Evolutionary conservation across 2,888 invertebrate species (phyloP), one percentile per base, ranked within the genome.

Genomic region (Carabus problematicus): DNA sequence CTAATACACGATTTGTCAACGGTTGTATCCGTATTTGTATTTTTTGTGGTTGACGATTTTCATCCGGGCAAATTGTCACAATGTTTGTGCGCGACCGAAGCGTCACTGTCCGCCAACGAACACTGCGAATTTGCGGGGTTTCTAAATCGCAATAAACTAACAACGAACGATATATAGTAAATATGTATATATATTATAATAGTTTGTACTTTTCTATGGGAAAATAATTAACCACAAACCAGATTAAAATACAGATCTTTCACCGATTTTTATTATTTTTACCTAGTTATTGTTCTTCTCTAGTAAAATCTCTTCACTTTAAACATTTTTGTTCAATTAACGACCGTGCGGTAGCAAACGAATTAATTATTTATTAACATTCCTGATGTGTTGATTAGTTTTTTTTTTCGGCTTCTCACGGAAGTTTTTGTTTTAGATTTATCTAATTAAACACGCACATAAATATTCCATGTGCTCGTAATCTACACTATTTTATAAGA

Each of bases 381-480:
- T 42, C 29, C 43, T 39, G 12, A 56, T 45, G 45, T 56, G 12
- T n/a, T 45, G 64, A 56, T 43, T 64, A 56, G n/a, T n/a, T n/a
- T n/a, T 45, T 43, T 64, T 64, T 39, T 6, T 19, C 9, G 7
- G 16, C 43, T 64, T 64, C 64, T 56, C 64, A 64, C 64, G 64
- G 64, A 64, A 64, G 64, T 64, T 64, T 64, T n/a, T n/a, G 42
- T 43, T 29, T 29, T 29, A 64, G 56, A 45, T 64, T 12, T 64
- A 64, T 64, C 56, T 43, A 16, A 52, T 29, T 16, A n/a, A n/a
- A 43, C 64, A 64, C 64, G 64, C 64, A 64, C 64, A 45, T 52
- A 52, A 9, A 29, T 29, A 6, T 29, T 29, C 3, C 29, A 29
- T 29, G 29, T 6, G 6, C 6, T 29, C 29, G 29, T 29, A 3